phyloP scores from a whole-genome alignment of 2,888 invertebrate genomes.

The Toxonevra muliebris region DNA sequence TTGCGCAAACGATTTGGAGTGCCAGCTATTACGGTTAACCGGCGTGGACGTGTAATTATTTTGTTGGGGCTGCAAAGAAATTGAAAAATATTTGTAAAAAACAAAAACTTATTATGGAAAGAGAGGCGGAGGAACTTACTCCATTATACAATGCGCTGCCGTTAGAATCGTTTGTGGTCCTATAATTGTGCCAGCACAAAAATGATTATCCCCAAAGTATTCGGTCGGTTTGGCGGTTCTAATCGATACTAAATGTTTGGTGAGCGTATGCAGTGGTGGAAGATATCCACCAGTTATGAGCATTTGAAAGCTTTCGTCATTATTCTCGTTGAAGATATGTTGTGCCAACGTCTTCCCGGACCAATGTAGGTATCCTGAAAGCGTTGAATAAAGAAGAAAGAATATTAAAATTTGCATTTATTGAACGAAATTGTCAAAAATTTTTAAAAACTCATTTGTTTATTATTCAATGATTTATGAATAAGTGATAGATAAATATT shows the following conservation, averaged over 20 bases:
- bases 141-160: slow-evolving; percentile 44
- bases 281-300: slow-evolving; percentile 30
- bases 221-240: slow-evolving; percentile 38
- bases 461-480: no score
- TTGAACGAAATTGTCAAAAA: no score
- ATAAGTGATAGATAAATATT: no score
- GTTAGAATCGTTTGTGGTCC: slow-evolving; percentile 40
- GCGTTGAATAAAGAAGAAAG: no score
- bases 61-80: slow-evolving; percentile 23
- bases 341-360: no score
- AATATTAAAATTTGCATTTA: no score
- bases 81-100: neutral
- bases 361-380: no score
- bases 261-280: slow-evolving; percentile 8
- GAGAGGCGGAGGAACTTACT: slow-evolving; percentile 29
- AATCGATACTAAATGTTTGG: slow-evolving; percentile 44
- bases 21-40: slow-evolving; percentile 42
- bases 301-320: no score
- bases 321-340: no score
- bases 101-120: neutral
- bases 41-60: slow-evolving; percentile 31
- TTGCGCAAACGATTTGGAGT: slow-evolving; percentile 31
- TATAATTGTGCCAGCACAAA: slow-evolving; percentile 44
- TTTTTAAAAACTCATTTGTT: no score
- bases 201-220: slow-evolving; percentile 49